phyloP scores from a whole-genome alignment of 2,888 invertebrate species.

The Ferrisia virgata region DNA sequence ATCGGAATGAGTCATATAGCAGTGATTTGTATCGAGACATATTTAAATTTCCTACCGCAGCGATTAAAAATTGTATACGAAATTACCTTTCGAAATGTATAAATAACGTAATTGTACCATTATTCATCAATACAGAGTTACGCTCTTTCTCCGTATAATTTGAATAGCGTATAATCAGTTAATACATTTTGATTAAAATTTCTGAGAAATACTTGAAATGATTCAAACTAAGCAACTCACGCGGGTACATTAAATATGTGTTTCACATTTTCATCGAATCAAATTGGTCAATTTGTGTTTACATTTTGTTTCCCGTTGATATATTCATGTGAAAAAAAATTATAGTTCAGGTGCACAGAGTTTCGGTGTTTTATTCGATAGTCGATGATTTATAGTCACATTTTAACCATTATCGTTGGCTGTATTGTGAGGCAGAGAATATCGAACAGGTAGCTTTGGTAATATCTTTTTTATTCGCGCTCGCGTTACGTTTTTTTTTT shows the following conservation, averaged over 20 bases:
- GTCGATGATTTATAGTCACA: conserved; percentile 1
- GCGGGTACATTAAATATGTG: neutral
- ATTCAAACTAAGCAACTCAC: neutral
- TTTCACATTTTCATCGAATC: neutral
- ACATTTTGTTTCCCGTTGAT: neutral
- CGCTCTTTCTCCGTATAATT: neutral
- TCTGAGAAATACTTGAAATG: neutral
- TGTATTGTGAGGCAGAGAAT: neutral
- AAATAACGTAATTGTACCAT: neutral
- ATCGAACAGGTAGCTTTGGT: conserved; percentile 12
- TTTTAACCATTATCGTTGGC: neutral
- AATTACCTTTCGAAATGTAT: neutral
- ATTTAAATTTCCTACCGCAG: neutral
- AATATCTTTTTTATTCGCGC: conserved; percentile 12
- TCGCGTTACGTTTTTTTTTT: neutral
- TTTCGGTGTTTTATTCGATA: neutral
- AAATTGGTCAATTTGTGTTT: neutral
- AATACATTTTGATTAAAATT: neutral
- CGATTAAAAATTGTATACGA: neutral
- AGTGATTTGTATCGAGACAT: neutral
- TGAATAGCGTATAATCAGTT: neutral
- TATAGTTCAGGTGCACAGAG: neutral
- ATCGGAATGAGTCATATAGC: conserved; percentile 2
- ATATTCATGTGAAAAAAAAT: neutral
- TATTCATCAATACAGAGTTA: neutral